Evolutionary conservation across 2,797 vertebrate species (phyloP).

Genomic region (Ataeniobius toweri): DNA sequence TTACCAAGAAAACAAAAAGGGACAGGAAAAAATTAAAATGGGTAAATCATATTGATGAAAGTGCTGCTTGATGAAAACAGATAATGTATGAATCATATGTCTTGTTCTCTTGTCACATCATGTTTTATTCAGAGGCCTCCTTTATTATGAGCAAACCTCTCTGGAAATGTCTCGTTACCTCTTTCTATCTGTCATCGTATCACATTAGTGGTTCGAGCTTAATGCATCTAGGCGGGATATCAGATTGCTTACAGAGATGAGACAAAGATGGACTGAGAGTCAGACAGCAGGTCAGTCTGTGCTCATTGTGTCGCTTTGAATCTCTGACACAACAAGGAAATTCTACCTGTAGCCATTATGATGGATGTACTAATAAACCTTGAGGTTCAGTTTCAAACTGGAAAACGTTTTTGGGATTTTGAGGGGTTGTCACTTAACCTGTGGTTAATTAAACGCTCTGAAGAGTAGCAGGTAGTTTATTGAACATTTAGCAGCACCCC

Average conservation of each 20-base stretch:
- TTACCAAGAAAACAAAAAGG: slow-evolving; percentile 31
- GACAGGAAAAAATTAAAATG: slow-evolving; percentile 22
- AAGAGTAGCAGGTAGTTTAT: not conserved
- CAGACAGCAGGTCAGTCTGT: slow-evolving; percentile 44
- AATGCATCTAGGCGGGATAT: slow-evolving; percentile 49
- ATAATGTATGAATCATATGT: slow-evolving; percentile 32
- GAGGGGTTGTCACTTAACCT: slow-evolving; percentile 68
- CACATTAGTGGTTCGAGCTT: slow-evolving; percentile 51
- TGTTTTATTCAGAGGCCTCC: slow-evolving; percentile 50
- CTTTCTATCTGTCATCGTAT: slow-evolving; percentile 57
- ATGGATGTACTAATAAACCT: slow-evolving; percentile 63
- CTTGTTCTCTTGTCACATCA: slow-evolving; percentile 40
- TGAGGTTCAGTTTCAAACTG: slow-evolving; percentile 59
- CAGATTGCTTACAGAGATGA: slow-evolving; percentile 49
- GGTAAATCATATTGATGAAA: slow-evolving; percentile 38
- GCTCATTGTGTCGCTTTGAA: slow-evolving; percentile 54
- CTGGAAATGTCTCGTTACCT: slow-evolving; percentile 46
- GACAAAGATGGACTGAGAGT: slow-evolving; percentile 56
- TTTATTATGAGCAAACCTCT: slow-evolving; percentile 40
- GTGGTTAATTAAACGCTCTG: slow-evolving; percentile 12
- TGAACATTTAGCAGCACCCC: not conserved
- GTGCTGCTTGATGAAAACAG: slow-evolving; percentile 16
- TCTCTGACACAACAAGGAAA: slow-evolving; percentile 68
- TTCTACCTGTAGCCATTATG: slow-evolving; percentile 60
- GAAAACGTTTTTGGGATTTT: slow-evolving; percentile 71